Conservation (phyloP, 1,140 invertebrate species). For the Orius laevigatus region DNA sequence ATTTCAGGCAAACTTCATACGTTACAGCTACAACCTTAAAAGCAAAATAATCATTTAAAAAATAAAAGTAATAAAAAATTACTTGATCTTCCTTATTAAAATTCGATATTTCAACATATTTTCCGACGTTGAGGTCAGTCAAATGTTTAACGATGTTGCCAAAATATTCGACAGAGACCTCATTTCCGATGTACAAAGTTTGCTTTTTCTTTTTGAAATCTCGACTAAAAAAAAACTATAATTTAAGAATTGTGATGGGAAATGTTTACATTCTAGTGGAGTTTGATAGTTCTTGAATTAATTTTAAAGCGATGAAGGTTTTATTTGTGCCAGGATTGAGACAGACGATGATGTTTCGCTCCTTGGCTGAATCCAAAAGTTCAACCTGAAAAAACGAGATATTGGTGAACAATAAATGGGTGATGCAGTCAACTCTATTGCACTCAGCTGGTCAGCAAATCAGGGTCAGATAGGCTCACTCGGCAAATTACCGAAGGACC, state of each 20-base stretch:
- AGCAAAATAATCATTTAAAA: slow-evolving; percentile 1
- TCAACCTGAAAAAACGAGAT: slow-evolving; percentile 46
- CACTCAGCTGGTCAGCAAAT: neutral
- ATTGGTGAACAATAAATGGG: neutral
- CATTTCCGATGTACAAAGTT: slow-evolving; percentile 36
- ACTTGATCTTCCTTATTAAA: no score
- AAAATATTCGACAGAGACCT: slow-evolving; percentile 38
- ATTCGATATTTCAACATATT: slow-evolving; percentile 16
- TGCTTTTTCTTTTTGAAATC: slow-evolving; percentile 25
- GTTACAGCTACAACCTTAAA: slow-evolving; percentile 26
- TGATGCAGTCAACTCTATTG: slow-evolving; percentile 2
- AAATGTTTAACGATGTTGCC: slow-evolving; percentile 31
- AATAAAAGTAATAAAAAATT: neutral
- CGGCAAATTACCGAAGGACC: no score
- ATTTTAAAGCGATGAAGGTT: slow-evolving; percentile 73
- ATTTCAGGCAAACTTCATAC: slow-evolving; percentile 40
- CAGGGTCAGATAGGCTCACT: no score
- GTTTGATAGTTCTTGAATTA: slow-evolving; percentile 58
- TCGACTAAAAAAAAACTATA: slow-evolving; percentile 24
- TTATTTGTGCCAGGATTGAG: slow-evolving; percentile 67
- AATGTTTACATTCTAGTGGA: slow-evolving; percentile 30
- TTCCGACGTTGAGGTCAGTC: slow-evolving; percentile 26
- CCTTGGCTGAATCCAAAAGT: slow-evolving; percentile 57
- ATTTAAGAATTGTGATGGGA: neutral
- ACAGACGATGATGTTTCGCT: slow-evolving; percentile 70